phyloP scores from a whole-genome alignment of 2,797 vertebrate species.

The Pseudopleuronectes americanus region DNA sequence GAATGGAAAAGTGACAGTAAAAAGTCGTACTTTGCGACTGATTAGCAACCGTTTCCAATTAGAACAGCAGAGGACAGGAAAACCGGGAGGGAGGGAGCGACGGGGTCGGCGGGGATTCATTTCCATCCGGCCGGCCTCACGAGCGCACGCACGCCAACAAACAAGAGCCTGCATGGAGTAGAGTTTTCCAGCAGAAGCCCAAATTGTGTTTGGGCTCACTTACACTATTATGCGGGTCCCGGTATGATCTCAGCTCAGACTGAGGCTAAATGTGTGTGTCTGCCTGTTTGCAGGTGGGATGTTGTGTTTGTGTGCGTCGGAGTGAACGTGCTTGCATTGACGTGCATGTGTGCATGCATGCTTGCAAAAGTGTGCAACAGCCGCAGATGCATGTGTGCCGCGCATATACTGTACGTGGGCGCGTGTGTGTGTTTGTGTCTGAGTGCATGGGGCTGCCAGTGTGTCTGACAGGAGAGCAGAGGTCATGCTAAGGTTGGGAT shows the following conservation, averaged over 20 bases:
- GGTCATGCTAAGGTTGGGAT: constrained; percentile 87
- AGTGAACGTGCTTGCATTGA: constrained; percentile 29
- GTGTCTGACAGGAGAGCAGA: constrained; percentile 82
- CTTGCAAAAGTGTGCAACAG: neutral
- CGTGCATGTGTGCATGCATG: constrained; percentile 14
- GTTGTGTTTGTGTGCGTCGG: constrained; percentile 36
- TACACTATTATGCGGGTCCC: constrained; percentile 77
- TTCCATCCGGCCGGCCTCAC: constrained; percentile 70
- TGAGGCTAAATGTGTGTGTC: constrained; percentile 74
- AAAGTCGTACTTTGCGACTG: constrained; percentile 78
- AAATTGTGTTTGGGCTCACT: constrained; percentile 84
- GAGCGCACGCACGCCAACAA: constrained; percentile 34
- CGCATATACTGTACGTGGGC: constrained; percentile 15
- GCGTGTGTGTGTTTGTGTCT: constrained; percentile 22
- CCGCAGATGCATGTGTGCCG: constrained; percentile 40
- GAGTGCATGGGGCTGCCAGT: constrained; percentile 65
- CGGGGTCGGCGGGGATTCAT: constrained; percentile 73
- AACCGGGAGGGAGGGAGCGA: constrained; percentile 67
- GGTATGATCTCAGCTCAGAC: constrained; percentile 83
- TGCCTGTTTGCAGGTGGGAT: constrained; percentile 72
- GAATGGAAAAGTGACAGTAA: constrained; percentile 68
- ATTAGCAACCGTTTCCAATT: constrained; percentile 84
- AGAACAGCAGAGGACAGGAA: constrained; percentile 70
- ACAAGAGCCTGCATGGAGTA: constrained; percentile 64
- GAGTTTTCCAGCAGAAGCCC: constrained; percentile 80